Evolutionary conservation across 2,113 vertebrate species (phyloP).

Genomic region (Xiphophorus couchianus): DNA sequence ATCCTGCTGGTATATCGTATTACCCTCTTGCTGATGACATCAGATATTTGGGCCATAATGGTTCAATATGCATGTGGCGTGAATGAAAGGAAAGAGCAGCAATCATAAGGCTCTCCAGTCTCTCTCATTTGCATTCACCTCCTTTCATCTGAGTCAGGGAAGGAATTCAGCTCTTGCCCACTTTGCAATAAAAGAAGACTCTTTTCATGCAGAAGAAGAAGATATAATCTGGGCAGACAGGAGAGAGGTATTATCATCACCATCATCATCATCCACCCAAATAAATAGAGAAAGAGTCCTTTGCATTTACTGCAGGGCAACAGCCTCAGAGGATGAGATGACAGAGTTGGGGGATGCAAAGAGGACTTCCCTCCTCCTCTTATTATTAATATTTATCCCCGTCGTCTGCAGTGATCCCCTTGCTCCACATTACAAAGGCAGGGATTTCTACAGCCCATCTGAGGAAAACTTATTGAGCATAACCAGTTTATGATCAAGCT

Average conservation of each 20-base stretch:
- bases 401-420: conserved; percentile 41
- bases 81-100: conserved; percentile 13
- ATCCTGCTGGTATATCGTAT: conserved; percentile 23
- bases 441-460: conserved; percentile 35
- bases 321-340: conserved; percentile 15
- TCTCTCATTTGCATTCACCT: conserved; percentile 38
- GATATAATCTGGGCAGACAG: conserved; percentile 51
- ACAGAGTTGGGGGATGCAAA: conserved; percentile 1
- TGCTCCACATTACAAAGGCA: conserved; percentile 9
- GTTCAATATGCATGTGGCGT: background rate
- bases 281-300: conserved; percentile 24
- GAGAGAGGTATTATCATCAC: conserved; percentile 29
- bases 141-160: conserved; percentile 59
- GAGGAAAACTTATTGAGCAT: conserved; percentile 10
- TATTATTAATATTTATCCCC: conserved; percentile 59
- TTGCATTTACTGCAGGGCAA: conserved; percentile 27
- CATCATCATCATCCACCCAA: conserved; percentile 15
- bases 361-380: conserved; percentile 33
- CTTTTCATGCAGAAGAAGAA: conserved; percentile 28
- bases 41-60: conserved; percentile 17
- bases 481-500: conserved; percentile 39
- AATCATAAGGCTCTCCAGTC: background rate
- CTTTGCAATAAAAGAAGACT: conserved; percentile 47
- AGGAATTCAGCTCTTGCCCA: conserved; percentile 43
- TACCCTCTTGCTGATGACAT: conserved; percentile 19